Evolutionary conservation across 2,113 vertebrate genomes (phyloP).

Genomic region (Australoheros scitulus): DNA sequence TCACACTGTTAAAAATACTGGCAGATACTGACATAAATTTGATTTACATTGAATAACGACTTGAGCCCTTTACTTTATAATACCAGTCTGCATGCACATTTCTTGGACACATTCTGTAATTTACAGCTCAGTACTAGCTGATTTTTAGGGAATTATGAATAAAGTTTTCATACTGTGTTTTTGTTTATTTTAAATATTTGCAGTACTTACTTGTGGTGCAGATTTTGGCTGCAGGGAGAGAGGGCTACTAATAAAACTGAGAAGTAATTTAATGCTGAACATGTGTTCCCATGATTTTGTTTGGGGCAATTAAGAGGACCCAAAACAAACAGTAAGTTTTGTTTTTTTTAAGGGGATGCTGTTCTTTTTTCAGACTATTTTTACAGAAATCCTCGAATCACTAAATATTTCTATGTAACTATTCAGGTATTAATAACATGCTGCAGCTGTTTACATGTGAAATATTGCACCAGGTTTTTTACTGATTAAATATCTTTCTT

Average conservation of each 20-base stretch:
- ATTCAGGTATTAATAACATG: conserved; percentile 71
- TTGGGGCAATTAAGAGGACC: neutral
- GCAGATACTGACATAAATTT: neutral
- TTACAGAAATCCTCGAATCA: conserved; percentile 61
- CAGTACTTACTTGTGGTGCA: neutral
- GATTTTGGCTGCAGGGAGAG: conserved; percentile 42
- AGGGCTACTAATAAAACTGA: conserved; percentile 39
- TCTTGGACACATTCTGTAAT: neutral
- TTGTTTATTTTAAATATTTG: neutral
- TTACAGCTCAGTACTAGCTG: neutral
- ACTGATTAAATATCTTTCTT: conserved; percentile 67
- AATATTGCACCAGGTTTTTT: conserved; percentile 72
- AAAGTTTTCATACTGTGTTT: neutral
- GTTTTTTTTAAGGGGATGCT: conserved; percentile 14
- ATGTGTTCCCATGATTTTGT: neutral
- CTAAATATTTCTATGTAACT: conserved; percentile 65
- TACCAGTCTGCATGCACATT: neutral
- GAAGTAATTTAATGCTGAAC: conserved; percentile 16
- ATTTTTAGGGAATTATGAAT: neutral
- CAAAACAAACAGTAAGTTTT: conserved; percentile 12
- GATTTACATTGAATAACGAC: neutral
- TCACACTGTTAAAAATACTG: neutral
- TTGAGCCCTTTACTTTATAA: neutral
- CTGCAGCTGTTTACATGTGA: conserved; percentile 76
- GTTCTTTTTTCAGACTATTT: conserved; percentile 69